A percentile compares a stretch with the other conserved stretches of the same genome.
phyloP scores from a whole-genome alignment of 1,140 invertebrate genomes.

The Cyclina sinensis region DNA sequence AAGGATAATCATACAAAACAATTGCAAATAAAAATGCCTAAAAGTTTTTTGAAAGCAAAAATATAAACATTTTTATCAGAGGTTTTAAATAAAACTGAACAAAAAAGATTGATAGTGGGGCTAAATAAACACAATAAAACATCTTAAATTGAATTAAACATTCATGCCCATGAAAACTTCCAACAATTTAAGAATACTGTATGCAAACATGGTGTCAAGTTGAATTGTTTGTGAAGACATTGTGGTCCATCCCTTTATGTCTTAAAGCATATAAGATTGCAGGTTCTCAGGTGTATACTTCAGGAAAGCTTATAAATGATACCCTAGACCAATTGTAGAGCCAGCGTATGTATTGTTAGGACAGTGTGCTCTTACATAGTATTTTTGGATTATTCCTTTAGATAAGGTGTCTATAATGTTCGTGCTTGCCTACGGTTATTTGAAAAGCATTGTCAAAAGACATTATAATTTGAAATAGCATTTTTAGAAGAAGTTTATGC shows the following conservation, averaged over 20 bases:
- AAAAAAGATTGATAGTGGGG: background rate
- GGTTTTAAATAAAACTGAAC: background rate
- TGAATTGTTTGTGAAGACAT: background rate
- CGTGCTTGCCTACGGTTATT: background rate
- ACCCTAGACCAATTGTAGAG: background rate
- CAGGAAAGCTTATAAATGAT: background rate
- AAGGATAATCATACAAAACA: no score
- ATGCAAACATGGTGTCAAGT: slow-evolving; percentile 7
- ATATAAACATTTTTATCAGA: background rate
- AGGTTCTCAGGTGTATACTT: background rate
- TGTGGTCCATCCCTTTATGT: background rate
- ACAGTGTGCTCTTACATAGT: background rate
- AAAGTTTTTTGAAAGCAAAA: no score
- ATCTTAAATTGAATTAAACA: background rate
- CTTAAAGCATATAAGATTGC: slow-evolving; percentile 5
- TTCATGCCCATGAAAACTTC: background rate
- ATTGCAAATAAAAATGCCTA: no score
- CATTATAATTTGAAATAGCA: background rate
- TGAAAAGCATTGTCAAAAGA: no score
- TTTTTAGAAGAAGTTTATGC: no score
- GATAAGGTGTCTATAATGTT: background rate
- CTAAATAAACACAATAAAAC: background rate
- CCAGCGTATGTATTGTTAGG: background rate
- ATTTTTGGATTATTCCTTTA: background rate
- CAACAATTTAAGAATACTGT: background rate